Evolutionary conservation across 2,113 vertebrate species (phyloP).

Genomic region (Bufo gargarizans): DNA sequence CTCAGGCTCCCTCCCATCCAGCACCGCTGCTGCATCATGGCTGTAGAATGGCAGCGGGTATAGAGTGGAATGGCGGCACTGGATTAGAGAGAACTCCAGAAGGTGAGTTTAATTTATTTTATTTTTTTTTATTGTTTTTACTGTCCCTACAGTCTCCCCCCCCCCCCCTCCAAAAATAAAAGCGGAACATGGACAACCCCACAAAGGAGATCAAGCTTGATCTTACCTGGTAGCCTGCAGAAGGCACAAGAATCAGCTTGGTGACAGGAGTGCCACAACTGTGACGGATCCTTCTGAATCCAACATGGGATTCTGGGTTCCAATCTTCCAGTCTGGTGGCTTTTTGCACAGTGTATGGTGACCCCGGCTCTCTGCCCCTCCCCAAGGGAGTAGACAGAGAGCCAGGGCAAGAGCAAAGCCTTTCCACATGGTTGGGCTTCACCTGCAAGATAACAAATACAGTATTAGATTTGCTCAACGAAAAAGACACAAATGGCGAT

Average conservation of each 20-base stretch:
- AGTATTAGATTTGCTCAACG: background rate
- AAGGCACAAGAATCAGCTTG: conserved; percentile 91
- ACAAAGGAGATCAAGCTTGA: background rate
- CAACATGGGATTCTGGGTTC: conserved; percentile 81
- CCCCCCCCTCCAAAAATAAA: no score
- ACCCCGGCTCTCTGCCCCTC: conserved; percentile 79
- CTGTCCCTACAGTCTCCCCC: no score
- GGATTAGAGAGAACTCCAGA: no score
- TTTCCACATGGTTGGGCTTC: conserved; percentile 80
- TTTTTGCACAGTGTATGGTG: conserved; percentile 74
- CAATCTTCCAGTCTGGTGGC: conserved; percentile 81
- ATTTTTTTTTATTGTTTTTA: no score
- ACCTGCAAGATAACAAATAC: conserved; percentile 35
- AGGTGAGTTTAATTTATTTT: no score
- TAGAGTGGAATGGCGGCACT: no score
- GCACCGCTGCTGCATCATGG: no score
- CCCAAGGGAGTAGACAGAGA: conserved; percentile 86
- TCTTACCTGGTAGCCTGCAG: conserved; percentile 88
- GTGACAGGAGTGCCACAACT: conserved; percentile 88
- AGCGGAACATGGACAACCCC: no score
- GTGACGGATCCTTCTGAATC: conserved; percentile 77
- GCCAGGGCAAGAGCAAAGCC: conserved; percentile 82
- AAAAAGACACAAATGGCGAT: no score
- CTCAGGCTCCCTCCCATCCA: no score
- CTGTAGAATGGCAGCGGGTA: no score